These are phyloP conservation scores for Cataglyphis altisquamis DNA, from an alignment of 2,888 invertebrate genomes.

Conservation along the genomic window DNA sequence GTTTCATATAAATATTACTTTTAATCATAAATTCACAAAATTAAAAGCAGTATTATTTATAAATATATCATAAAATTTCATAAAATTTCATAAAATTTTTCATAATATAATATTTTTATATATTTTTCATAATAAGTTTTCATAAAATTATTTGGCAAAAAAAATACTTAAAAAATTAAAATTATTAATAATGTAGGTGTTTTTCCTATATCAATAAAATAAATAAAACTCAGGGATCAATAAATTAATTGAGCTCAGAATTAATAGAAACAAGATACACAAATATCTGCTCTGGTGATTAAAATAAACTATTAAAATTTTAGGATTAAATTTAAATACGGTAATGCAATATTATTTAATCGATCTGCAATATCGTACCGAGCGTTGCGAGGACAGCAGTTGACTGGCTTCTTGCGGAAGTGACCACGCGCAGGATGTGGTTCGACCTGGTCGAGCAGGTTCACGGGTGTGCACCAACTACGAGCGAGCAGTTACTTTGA, in stretches of 20 bases:
- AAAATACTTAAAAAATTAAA: not conserved
- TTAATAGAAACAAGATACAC: not conserved
- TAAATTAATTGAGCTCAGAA: not conserved
- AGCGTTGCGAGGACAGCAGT: constrained; percentile 10
- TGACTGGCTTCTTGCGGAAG: constrained; percentile 39
- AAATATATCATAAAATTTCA: not conserved
- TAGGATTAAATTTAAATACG: not conserved
- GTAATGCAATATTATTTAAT: constrained; percentile 29
- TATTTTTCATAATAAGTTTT: no score
- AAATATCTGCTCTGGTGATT: not conserved
- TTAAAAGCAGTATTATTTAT: not conserved
- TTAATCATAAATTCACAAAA: constrained; percentile 5
- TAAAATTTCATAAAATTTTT: no score
- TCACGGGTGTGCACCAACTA: constrained; percentile 55
- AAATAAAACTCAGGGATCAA: not conserved
- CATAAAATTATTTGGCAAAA: not conserved
- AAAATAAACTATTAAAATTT: not conserved
- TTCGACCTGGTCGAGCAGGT: constrained; percentile 68
- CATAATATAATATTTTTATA: no score
- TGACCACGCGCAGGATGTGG: constrained; percentile 49
- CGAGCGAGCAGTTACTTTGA: constrained; percentile 32
- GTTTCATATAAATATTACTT: not conserved
- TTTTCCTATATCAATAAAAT: not conserved
- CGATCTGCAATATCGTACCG: constrained; percentile 8
- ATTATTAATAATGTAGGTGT: not conserved